These are phyloP conservation scores for Brenthis ino DNA, from an alignment of 2,888 invertebrate species.

Conservation along the genomic window DNA sequence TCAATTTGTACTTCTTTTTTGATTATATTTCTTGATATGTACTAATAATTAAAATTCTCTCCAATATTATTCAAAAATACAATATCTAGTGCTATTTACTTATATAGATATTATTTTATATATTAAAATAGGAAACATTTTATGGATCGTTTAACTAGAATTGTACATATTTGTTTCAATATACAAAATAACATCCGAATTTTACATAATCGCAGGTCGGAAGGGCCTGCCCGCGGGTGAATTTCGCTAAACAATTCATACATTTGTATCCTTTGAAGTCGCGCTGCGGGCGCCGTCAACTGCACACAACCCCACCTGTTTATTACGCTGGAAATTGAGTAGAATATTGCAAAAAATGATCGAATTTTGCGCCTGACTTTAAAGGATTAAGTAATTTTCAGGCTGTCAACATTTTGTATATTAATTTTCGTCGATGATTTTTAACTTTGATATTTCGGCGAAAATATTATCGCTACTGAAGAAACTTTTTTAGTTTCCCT, in stretches of 20 bases:
- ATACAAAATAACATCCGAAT: constrained; percentile 37
- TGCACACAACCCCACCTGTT: constrained; percentile 71
- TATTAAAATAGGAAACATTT: background rate
- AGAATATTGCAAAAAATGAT: constrained; percentile 40
- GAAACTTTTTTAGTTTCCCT: background rate
- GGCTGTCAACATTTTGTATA: constrained; percentile 26
- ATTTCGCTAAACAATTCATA: constrained; percentile 78
- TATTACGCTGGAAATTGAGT: constrained; percentile 45
- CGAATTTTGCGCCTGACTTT: constrained; percentile 29
- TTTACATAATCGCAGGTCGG: constrained; percentile 51
- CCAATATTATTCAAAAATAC: too few species aligned
- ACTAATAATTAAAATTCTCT: too few species aligned
- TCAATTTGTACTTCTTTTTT: too few species aligned
- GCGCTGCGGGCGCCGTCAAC: constrained; percentile 73
- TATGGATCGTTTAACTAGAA: constrained; percentile 3
- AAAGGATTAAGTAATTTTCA: constrained; percentile 34
- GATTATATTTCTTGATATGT: too few species aligned
- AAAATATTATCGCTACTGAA: constrained; percentile 19
- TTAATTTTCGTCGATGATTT: constrained; percentile 15
- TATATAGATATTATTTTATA: too few species aligned
- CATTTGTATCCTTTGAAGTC: constrained; percentile 79
- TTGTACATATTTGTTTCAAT: constrained; percentile 9
- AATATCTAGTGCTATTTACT: too few species aligned
- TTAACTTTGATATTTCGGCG: constrained; percentile 10
- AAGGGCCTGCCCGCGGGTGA: constrained; percentile 59